Evolutionary conservation across 23 tunicate genomes (phyloP).

Genomic region (Phallusia fumigata): DNA sequence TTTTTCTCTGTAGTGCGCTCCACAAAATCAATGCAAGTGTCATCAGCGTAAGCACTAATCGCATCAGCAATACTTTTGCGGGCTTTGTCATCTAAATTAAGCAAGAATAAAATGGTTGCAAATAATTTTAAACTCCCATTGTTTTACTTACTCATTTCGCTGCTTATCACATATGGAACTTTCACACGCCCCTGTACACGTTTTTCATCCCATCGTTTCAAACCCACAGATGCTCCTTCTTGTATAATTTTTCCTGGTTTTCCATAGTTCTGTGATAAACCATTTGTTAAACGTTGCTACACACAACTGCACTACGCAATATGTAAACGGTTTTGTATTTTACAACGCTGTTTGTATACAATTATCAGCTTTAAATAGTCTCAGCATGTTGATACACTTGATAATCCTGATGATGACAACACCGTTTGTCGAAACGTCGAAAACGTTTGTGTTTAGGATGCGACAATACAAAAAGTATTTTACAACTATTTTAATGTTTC

Average conservation of each 20-base stretch:
- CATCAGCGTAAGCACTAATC: constrained; percentile 3
- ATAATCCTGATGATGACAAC: no score
- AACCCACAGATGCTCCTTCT: constrained; percentile 18
- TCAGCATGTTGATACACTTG: no score
- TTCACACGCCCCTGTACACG: constrained; percentile 33
- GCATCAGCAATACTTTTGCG: constrained; percentile 17
- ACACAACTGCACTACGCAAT: no score
- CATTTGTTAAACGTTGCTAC: no score
- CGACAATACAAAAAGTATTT: no score
- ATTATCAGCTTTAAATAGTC: no score
- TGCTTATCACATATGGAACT: constrained; percentile 24
- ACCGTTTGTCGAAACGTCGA: no score
- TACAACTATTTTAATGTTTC: no score
- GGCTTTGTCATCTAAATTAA: constrained; percentile 22
- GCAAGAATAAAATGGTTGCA: not conserved
- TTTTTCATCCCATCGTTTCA: constrained; percentile 30
- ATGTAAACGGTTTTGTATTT: not conserved
- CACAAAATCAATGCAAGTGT: constrained; percentile 56
- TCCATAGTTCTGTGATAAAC: no score
- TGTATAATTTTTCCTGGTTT: not conserved
- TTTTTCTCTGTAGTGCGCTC: constrained; percentile 22
- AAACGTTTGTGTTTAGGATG: no score
- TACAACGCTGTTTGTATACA: no score
- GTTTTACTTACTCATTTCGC: constrained; percentile 12
- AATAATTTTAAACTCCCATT: not conserved